Evolutionary conservation across 2,113 vertebrate species (phyloP).

Genomic region (Pteruthius melanotis): DNA sequence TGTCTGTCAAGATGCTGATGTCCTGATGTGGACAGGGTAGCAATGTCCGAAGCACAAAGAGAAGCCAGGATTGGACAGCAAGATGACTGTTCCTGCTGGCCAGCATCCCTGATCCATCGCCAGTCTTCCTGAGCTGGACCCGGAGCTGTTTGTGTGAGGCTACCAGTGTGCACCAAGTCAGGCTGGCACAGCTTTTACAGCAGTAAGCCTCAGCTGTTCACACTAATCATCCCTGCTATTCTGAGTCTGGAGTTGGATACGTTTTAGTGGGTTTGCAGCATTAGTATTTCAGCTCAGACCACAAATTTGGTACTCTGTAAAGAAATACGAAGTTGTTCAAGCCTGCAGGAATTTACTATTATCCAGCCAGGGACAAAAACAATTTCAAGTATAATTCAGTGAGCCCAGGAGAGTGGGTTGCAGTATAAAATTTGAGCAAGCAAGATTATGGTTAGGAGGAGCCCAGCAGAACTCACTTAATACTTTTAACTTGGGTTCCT

Average conservation of each 20-base stretch:
- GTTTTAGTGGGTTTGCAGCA: background rate
- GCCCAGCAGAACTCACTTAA: background rate
- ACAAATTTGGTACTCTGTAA: background rate
- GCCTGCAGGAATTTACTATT: constrained; percentile 25
- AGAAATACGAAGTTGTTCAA: background rate
- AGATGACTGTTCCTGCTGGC: background rate
- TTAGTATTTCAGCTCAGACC: background rate
- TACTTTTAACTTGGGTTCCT: background rate
- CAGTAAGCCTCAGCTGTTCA: background rate
- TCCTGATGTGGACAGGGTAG: background rate
- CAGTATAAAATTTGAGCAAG: constrained; percentile 2
- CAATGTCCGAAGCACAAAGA: background rate
- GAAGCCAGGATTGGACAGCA: background rate
- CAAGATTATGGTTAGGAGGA: constrained; percentile 6
- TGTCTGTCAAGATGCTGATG: background rate
- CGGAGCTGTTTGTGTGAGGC: background rate
- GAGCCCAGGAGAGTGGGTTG: constrained; percentile 15
- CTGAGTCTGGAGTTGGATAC: background rate
- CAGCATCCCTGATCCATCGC: background rate
- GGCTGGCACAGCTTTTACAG: background rate
- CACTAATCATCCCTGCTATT: background rate
- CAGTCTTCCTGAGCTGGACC: background rate
- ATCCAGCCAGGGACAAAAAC: constrained; percentile 10
- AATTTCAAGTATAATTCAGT: background rate
- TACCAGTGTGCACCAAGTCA: background rate